These are phyloP conservation scores for Sebastes variabilis DNA, from an alignment of 2,797 vertebrate genomes.

Conservation along the genomic window DNA sequence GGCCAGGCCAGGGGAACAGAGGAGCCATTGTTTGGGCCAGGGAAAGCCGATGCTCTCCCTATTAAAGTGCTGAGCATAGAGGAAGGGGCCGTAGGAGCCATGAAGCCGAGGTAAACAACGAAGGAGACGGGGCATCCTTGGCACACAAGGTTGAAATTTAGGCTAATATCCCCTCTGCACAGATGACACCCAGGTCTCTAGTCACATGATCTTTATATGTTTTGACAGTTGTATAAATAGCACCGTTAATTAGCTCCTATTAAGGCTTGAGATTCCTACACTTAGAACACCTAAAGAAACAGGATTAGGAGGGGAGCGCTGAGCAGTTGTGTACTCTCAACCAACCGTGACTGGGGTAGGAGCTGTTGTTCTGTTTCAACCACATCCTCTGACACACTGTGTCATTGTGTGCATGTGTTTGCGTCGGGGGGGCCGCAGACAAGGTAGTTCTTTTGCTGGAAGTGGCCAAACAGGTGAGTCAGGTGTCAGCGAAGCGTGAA, in stretches of 20 bases:
- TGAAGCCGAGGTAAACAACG: conserved; percentile 53
- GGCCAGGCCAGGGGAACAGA: conserved; percentile 77
- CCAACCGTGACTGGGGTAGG: conserved; percentile 36
- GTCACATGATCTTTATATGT: conserved; percentile 34
- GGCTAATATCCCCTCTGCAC: conserved; percentile 11
- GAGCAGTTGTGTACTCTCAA: conserved; percentile 43
- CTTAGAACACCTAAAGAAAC: conserved; percentile 33
- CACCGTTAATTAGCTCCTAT: conserved; percentile 38
- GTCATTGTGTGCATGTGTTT: conserved; percentile 40
- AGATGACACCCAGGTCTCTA: neutral
- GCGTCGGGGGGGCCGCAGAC: conserved; percentile 40
- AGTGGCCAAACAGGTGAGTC: conserved; percentile 81
- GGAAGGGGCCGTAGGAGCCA: conserved; percentile 36
- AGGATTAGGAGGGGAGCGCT: conserved; percentile 34
- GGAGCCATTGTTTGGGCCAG: conserved; percentile 80
- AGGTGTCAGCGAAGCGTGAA: conserved; percentile 67
- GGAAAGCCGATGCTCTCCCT: conserved; percentile 76
- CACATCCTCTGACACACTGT: conserved; percentile 67
- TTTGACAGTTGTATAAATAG: conserved; percentile 54
- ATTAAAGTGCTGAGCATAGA: conserved; percentile 78
- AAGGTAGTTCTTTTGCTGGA: conserved; percentile 46
- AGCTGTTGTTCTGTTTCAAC: conserved; percentile 62
- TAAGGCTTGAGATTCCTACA: conserved; percentile 35
- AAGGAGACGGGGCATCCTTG: conserved; percentile 37
- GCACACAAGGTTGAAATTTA: conserved; percentile 26